A percentile compares a stretch with the other conserved stretches of the same genome.
Conservation (phyloP, 2,888 invertebrate genomes). For the Pollenia amentaria region DNA sequence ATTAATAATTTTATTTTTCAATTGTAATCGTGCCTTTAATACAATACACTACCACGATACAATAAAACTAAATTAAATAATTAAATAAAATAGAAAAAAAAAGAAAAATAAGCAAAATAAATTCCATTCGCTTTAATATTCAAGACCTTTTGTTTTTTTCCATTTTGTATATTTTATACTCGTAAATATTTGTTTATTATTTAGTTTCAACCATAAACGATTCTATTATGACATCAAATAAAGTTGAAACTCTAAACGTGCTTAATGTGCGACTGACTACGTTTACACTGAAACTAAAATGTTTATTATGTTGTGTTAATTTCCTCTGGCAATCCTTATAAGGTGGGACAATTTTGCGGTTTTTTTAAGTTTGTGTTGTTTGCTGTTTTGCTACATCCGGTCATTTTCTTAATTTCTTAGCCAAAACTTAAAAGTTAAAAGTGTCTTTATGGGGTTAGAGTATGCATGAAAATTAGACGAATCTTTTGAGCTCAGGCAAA, state of each 20-base stretch:
- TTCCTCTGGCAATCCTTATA: constrained; percentile 19
- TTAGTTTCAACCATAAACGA: constrained; percentile 15
- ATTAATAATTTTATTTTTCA: constrained; percentile 36
- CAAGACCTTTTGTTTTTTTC: constrained; percentile 31
- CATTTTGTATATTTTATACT: not conserved
- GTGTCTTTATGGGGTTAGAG: not conserved
- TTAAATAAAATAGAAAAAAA: not conserved
- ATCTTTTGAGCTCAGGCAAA: not conserved
- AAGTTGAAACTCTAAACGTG: constrained; percentile 18
- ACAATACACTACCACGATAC: not conserved
- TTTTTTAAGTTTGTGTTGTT: not conserved
- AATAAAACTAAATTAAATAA: constrained; percentile 30
- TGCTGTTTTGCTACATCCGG: not conserved
- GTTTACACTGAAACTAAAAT: not conserved
- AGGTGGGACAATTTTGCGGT: not conserved
- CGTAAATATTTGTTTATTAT: constrained; percentile 5
- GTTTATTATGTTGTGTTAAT: not conserved
- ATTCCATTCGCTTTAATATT: constrained; percentile 24
- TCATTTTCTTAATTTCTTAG: not conserved
- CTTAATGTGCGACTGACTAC: not conserved
- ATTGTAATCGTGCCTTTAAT: constrained; percentile 40
- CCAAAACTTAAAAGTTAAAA: not conserved
- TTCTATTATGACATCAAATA: constrained; percentile 36
- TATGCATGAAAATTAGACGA: constrained; percentile 18
- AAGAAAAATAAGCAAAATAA: constrained; percentile 5